Evolutionary conservation across 2,113 vertebrate species (phyloP).

Genomic region (Thamnaconus septentrionalis): DNA sequence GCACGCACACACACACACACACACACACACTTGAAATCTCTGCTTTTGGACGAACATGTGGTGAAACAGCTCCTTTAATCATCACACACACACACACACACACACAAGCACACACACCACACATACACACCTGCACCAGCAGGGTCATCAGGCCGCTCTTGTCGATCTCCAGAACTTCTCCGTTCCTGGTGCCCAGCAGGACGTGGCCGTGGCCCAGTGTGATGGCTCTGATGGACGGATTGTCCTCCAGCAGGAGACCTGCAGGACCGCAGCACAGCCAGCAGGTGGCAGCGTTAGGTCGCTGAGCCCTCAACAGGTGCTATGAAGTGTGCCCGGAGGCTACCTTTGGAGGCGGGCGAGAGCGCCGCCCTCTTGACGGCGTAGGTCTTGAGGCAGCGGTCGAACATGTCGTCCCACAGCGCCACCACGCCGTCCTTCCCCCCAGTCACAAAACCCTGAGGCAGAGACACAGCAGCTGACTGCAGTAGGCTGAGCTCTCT

Average conservation of each 20-base stretch:
- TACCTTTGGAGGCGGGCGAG: conserved; percentile 90
- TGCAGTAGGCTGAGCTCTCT: too few species aligned
- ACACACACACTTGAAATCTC: too few species aligned
- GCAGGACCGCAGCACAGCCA: too few species aligned
- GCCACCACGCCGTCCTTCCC: conserved; percentile 97
- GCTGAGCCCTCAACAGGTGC: too few species aligned
- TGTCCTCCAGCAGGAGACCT: conserved; percentile 92
- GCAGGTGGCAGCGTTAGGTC: too few species aligned
- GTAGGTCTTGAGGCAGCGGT: conserved; percentile 95
- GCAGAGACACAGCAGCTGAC: too few species aligned
- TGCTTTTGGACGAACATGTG: too few species aligned
- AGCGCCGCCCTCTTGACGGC: conserved; percentile 93
- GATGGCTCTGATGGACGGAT: conserved; percentile 95
- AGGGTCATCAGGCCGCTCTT: conserved; percentile 95
- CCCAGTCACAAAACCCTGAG: conserved; percentile 93
- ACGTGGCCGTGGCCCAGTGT: conserved; percentile 95
- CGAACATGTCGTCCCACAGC: conserved; percentile 98
- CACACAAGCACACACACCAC: neutral
- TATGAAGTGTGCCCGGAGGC: too few species aligned
- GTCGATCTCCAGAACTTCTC: conserved; percentile 96
- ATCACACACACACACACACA: too few species aligned
- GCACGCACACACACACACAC: conserved; percentile 8
- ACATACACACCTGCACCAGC: conserved; percentile 63
- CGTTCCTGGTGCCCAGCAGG: conserved; percentile 94
- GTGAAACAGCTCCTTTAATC: too few species aligned